Conservation (phyloP, 2,888 invertebrate species). For the Metellina segmentata region DNA sequence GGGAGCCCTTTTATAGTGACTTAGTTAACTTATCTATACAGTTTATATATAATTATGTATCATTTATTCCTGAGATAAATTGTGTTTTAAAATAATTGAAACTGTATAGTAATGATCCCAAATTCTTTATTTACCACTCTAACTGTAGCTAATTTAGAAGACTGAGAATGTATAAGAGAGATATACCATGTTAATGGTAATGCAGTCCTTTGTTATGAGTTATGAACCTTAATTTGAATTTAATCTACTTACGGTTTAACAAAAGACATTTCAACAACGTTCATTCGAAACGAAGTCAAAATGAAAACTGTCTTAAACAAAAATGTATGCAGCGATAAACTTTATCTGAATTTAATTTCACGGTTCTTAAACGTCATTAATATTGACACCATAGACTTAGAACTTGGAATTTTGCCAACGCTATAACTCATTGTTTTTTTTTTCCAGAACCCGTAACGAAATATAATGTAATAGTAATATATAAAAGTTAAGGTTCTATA, state of each 20-base stretch:
- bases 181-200: not conserved
- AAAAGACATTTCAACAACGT: not conserved
- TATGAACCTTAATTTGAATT: not conserved
- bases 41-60: too few relatives aligned
- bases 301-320: not conserved
- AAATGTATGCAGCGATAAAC: not conserved
- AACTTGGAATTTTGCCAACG: not conserved
- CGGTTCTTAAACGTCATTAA: not conserved
- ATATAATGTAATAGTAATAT: too few relatives aligned
- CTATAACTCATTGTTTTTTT: too few relatives aligned
- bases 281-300: too few relatives aligned
- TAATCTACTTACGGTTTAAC: not conserved
- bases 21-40: too few relatives aligned
- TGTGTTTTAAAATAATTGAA: too few relatives aligned
- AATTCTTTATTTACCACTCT: too few relatives aligned
- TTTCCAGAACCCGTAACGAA: too few relatives aligned
- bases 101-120: too few relatives aligned
- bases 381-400: not conserved
- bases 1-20: too few relatives aligned
- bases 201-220: not conserved
- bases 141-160: not conserved
- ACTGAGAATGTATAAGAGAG: not conserved
- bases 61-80: too few relatives aligned
- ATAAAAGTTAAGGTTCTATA: too few relatives aligned
- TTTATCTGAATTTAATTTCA: not conserved